Conservation (phyloP, 92 coral and sea anemone genomes). For the Diadumene lineata region DNA sequence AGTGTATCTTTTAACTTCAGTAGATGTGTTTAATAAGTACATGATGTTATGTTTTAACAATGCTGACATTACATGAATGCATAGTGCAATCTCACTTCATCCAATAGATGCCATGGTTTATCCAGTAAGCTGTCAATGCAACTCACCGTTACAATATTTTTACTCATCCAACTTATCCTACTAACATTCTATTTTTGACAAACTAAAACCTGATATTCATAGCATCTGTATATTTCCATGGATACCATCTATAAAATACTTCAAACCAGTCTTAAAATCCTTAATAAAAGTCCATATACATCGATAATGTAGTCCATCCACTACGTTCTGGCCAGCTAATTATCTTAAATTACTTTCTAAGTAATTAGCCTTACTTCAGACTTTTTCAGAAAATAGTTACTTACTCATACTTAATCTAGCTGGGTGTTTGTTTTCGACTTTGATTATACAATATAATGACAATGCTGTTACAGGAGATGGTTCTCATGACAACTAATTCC, state of each 20-base stretch:
- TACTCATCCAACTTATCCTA: conserved; percentile 19
- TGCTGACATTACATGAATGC: conserved; percentile 1
- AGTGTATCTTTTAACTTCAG: conserved; percentile 30
- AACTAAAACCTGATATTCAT: background rate
- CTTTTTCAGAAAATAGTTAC: background rate
- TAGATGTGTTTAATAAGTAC: conserved; percentile 43
- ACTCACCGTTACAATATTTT: conserved; percentile 38
- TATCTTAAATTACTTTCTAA: background rate
- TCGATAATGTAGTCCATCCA: background rate
- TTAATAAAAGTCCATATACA: conserved; percentile 13
- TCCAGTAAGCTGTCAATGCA: conserved; percentile 12
- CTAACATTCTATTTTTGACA: background rate
- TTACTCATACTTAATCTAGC: background rate
- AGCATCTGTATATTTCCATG: background rate
- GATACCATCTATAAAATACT: conserved; percentile 14
- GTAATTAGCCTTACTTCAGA: background rate
- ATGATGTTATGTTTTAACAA: conserved; percentile 13
- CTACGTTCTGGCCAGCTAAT: conserved; percentile 1
- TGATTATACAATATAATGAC: background rate
- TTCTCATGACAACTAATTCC: background rate
- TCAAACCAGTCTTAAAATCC: conserved; percentile 34
- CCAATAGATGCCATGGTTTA: conserved; percentile 24
- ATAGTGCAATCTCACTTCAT: background rate
- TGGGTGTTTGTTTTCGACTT: background rate
- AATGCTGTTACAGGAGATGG: no score